Evolutionary conservation across 2,113 vertebrate genomes (phyloP), one percentile per base, ranked within the genome.

Genomic region (Albula goreensis): DNA sequence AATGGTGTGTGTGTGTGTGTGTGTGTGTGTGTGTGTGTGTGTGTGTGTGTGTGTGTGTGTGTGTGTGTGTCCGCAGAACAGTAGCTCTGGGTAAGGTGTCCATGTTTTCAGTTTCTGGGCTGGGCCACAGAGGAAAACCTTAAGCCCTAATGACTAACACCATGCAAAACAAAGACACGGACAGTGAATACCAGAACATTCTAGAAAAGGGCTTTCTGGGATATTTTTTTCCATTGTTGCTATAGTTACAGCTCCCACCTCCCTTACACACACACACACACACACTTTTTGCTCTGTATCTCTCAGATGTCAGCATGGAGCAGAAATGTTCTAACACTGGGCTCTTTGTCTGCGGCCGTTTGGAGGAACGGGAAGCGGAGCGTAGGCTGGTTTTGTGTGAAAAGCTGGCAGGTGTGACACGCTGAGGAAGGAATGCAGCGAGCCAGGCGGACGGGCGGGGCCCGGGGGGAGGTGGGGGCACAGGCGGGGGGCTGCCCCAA

Each of bases 381-480:
- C 31, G 31, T 41, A 89, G 85, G 6, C 17, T n/a, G 50, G 78
- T 51, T 81, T 82, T 80, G 78, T 90, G 88, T 91, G 89, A 91
- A 92, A 91, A 87, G 84, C 88, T 85, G 80, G 84, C 90, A 93
- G 91, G 91, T 92, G 93, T 95, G 94, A 96, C 92, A 92, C 84
- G 89, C 94, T 88, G 80, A 86, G 92, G 93, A 92, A 78, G 95
- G 95, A 96, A 96, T 96, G 94, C 56, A 63, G 74, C 84, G 86
- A 89, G 88, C 13, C 19, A 49, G 63, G 82, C 82, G 78, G 63
- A 63, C 41, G 22, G 53, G 91, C 15, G 83, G 86, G 87, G 89
- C 89, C 88, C 86, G 86, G 48, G 83, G 77, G 12, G 79, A 50
- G 78, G 88, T 49, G 89, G 87, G 51, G 52, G 60, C 31, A 41